Conservation (phyloP, 1,140 invertebrate genomes). For the Megalopta genalis region DNA sequence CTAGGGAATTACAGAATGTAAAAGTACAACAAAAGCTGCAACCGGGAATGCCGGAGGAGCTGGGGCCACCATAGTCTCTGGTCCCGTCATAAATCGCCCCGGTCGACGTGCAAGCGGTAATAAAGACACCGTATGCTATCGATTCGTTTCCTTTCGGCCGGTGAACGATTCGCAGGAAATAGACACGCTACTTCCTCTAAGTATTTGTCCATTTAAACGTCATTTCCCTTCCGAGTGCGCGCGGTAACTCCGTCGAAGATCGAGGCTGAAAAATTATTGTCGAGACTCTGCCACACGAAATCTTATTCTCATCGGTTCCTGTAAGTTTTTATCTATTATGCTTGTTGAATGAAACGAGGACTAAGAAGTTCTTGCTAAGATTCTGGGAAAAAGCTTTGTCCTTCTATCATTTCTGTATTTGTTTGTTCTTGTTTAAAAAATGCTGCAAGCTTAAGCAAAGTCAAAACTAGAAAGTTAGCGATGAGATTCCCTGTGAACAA, state of each 20-base stretch:
- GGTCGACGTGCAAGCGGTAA: conserved; percentile 44
- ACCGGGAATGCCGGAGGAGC: not conserved
- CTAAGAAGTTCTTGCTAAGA: too few species aligned
- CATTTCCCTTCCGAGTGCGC: not conserved
- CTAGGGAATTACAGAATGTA: conserved; percentile 3
- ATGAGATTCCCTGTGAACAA: too few species aligned
- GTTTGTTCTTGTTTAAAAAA: too few species aligned
- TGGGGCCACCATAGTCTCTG: conserved; percentile 8
- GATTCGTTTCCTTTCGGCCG: conserved; percentile 53
- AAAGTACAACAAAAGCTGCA: conserved; percentile 29
- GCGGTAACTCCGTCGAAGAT: not conserved
- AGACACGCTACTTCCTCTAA: not conserved
- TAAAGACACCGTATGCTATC: conserved; percentile 60
- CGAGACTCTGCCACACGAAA: too few species aligned
- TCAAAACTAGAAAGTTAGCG: too few species aligned
- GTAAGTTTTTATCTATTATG: too few species aligned
- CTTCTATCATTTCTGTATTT: too few species aligned
- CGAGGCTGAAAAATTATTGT: too few species aligned
- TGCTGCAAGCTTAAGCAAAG: too few species aligned
- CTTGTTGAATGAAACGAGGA: too few species aligned
- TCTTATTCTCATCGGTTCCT: too few species aligned
- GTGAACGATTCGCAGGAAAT: conserved; percentile 1
- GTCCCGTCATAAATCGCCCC: conserved; percentile 52
- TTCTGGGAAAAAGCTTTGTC: too few species aligned
- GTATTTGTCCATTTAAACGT: not conserved